phyloP scores from a whole-genome alignment of 2,113 vertebrate species.

The Mesoclemmys tuberculata region DNA sequence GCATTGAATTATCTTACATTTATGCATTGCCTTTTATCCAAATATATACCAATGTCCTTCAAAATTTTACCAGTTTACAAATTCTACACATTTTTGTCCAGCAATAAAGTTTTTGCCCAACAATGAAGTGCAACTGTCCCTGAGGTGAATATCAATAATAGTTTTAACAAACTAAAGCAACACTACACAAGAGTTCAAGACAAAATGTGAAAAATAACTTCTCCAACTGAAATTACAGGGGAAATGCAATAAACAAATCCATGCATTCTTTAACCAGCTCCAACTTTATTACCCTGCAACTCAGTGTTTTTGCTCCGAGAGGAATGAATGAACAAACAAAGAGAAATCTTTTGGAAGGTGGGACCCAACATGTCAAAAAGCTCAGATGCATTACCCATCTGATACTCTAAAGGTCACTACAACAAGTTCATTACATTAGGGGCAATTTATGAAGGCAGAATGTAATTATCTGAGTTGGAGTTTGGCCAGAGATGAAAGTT shows the following conservation, averaged over 20 bases:
- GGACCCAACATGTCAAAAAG: slow-evolving; percentile 37
- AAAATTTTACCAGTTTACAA: not conserved
- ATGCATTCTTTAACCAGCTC: not conserved
- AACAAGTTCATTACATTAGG: slow-evolving; percentile 55
- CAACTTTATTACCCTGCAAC: not conserved
- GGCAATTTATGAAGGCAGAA: slow-evolving; percentile 52
- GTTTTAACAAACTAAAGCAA: not conserved
- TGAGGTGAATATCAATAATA: not conserved
- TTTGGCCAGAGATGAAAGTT: not conserved
- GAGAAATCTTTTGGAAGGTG: not conserved
- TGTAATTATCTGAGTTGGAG: slow-evolving; percentile 12
- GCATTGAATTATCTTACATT: not conserved
- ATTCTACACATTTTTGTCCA: not conserved
- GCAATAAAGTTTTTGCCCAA: not conserved
- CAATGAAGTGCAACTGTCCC: not conserved
- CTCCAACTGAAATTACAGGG: not conserved
- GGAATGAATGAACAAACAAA: slow-evolving; percentile 14
- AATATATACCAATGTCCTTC: not conserved
- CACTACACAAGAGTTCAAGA: not conserved
- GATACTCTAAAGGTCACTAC: slow-evolving; percentile 39
- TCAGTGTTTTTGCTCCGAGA: not conserved
- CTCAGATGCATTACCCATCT: slow-evolving; percentile 17
- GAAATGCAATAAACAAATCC: not conserved
- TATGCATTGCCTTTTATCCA: not conserved
- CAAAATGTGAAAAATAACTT: not conserved